A percentile compares a stretch with the other conserved stretches of the same genome.
These are phyloP conservation scores for Drosophila eohydei DNA, from an alignment of 2,888 invertebrate species.

Conservation along the genomic window DNA sequence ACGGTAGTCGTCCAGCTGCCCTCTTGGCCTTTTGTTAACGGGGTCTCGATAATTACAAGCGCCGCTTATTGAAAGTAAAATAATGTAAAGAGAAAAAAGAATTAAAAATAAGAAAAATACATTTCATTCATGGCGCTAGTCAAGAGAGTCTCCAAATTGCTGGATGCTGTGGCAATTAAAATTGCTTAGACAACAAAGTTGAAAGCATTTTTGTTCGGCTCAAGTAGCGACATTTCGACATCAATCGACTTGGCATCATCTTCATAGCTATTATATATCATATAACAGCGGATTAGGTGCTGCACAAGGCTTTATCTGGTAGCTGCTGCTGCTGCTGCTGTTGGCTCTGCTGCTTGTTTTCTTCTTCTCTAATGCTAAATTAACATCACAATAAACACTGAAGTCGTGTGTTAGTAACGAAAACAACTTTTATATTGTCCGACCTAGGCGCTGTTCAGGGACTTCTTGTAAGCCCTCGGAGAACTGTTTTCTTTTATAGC, in stretches of 20 bases:
- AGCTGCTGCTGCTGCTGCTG: conserved; percentile 19
- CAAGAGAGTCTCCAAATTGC: conserved; percentile 18
- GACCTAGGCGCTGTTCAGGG: neutral
- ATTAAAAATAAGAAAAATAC: conserved; percentile 24
- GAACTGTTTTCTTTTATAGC: neutral
- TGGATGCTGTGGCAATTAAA: conserved; percentile 69
- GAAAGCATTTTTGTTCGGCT: conserved; percentile 31
- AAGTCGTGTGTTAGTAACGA: conserved; percentile 2
- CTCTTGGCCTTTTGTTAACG: conserved; percentile 56
- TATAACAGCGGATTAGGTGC: conserved; percentile 68
- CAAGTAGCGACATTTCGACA: conserved; percentile 71
- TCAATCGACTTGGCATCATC: conserved; percentile 53
- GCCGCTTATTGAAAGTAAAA: conserved; percentile 70
- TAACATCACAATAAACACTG: conserved; percentile 30
- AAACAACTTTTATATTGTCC: neutral
- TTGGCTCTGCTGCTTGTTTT: neutral
- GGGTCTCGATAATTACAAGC: conserved; percentile 71
- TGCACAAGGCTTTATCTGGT: conserved; percentile 22
- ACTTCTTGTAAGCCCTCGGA: neutral
- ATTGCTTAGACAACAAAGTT: conserved; percentile 66
- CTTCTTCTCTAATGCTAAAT: conserved; percentile 11
- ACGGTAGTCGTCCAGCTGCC: conserved; percentile 75
- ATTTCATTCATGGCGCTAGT: conserved; percentile 68
- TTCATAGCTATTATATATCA: conserved; percentile 33
- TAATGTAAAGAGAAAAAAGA: conserved; percentile 18